Conservation (phyloP, 2,888 invertebrate species). For the Acanthococcus lagerstroemiae region DNA sequence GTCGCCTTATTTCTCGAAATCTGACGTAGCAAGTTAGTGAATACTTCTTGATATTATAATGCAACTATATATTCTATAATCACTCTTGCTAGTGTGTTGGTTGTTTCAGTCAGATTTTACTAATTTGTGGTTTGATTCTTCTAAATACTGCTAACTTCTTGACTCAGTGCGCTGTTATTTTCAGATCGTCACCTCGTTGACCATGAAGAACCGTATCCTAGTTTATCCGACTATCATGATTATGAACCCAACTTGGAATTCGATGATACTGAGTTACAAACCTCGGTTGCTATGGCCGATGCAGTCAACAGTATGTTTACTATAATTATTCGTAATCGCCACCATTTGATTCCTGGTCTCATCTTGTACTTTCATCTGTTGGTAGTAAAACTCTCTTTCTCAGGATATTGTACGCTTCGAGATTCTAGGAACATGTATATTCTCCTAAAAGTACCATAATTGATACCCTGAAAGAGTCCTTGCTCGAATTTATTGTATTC, state of each 20-base stretch:
- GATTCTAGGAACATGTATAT: too few relatives aligned
- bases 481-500: too few relatives aligned
- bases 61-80: background rate
- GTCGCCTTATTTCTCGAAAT: slow-evolving; percentile 11
- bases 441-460: too few relatives aligned
- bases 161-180: too few relatives aligned
- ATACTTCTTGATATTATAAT: background rate
- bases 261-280: slow-evolving; percentile 82
- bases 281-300: slow-evolving; percentile 59
- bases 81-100: background rate
- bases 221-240: slow-evolving; percentile 82
- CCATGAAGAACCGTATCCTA: slow-evolving; percentile 67
- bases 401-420: too few relatives aligned
- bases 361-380: too few relatives aligned
- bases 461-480: too few relatives aligned
- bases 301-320: slow-evolving; percentile 26
- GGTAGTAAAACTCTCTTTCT: too few relatives aligned
- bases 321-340: too few relatives aligned
- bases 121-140: background rate
- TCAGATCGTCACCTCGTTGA: slow-evolving; percentile 13
- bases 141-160: background rate
- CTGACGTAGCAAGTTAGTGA: slow-evolving; percentile 11
- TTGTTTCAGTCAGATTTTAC: background rate
- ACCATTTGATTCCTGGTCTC: too few relatives aligned
- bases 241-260: slow-evolving; percentile 93